Base-by-base conservation (phyloP, 2,113 vertebrate species). In the Phyllostomus hastatus region DNA sequence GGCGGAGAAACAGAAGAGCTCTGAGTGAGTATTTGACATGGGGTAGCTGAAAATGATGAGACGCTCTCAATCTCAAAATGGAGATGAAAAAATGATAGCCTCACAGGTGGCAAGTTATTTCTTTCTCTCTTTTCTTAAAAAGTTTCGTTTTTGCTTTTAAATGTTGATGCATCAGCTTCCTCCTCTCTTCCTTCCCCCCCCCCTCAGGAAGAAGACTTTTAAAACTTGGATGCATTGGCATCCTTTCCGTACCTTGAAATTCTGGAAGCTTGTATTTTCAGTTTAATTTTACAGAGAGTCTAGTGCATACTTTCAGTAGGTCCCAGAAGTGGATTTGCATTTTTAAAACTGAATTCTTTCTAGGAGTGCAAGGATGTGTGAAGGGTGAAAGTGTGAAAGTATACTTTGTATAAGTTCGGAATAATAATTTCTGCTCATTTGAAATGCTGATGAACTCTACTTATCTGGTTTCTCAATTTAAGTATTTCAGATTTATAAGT, bases 311-410 rank as follows among this genome's bases (percentile, higher is more conserved):
- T 93, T 84, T 91, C 72, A 59, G 19, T 73, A 87, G 50, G 61
- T 73, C 22, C 46, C 38, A 88, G 52, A 89, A 95, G 10, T 92
- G 15, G 16, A 35, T 86, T 95, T 66, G 10, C 6, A n/a, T 86
- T 97, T 95, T 93, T 4, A 78, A 81, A 52, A 85, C 7, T 84
- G 41, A 93, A 72, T 90, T 90, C 24, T 93, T 38, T 92, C n/a
- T 70, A 64, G 70, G 28, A 73, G 14, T 92, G 41, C 66, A 92
- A 91, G 33, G 43, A 20, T 78, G 28, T 59, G 43, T 43, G 43
- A 43, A 43, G 12, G 79, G 38, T 41, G 41, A 54, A 86, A 86
- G 12, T 79, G 38, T 41, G 41, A 54, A 92, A 83, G 41, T 82
- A 6, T 73, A 54, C 5, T 78, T 76, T 38, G 7, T 70, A 16